phyloP scores from a whole-genome alignment of 2,888 invertebrate genomes.

The Chironomus tentans region DNA sequence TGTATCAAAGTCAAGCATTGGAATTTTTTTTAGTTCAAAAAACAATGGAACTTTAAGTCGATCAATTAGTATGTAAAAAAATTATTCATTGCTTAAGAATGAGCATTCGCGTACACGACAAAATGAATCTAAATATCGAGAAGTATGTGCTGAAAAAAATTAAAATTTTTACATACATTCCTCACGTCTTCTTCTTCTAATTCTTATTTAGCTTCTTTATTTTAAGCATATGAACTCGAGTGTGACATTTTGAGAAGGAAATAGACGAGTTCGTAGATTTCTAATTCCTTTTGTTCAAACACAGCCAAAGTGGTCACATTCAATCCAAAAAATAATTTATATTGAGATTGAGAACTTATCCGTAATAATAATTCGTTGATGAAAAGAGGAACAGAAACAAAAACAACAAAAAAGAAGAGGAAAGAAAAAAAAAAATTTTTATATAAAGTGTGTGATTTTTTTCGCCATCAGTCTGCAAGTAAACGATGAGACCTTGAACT shows the following conservation, averaged over 20 bases:
- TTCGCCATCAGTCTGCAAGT: constrained; percentile 27
- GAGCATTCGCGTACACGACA: too few relatives aligned
- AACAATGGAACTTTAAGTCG: too few relatives aligned
- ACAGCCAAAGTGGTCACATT: not conserved
- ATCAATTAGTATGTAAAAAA: too few relatives aligned
- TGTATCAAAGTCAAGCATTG: too few relatives aligned
- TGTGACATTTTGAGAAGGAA: constrained; percentile 10
- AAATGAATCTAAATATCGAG: too few relatives aligned
- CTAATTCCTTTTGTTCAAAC: not conserved
- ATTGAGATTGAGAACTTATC: not conserved
- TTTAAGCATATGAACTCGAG: not conserved
- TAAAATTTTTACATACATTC: too few relatives aligned
- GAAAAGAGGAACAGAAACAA: not conserved
- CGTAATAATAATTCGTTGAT: not conserved
- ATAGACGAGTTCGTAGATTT: not conserved
- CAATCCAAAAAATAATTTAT: too few relatives aligned
- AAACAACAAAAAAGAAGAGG: not conserved
- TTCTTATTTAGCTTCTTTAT: not conserved
- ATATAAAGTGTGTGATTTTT: constrained; percentile 27
- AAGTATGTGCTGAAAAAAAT: too few relatives aligned
- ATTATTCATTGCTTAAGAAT: too few relatives aligned
- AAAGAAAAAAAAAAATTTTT: not conserved
- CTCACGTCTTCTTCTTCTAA: not conserved
- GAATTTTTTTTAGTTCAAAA: too few relatives aligned
- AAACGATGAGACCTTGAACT: constrained; percentile 26